Base-by-base conservation (phyloP, 2,888 invertebrate genomes). In the Caenorhabditis sp. region DNA sequence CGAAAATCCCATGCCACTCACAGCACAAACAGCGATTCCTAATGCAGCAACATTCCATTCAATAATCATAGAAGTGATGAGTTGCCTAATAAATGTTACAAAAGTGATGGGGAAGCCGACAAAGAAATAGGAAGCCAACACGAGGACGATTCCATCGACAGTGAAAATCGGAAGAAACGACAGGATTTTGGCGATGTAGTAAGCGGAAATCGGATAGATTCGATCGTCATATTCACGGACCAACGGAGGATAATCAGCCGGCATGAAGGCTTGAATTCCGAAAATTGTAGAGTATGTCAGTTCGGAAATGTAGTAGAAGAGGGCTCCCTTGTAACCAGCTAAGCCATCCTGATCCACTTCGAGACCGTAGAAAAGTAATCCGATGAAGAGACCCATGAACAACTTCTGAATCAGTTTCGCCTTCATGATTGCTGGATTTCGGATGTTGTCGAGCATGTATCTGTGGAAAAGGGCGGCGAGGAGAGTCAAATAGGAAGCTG, bases 281-380 rank as follows among this genome's bases (percentile, higher is more conserved):
- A 96, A 96, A 16, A 96, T 95, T 93, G 97, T 88, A 91, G 96
- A 96, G 93, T 97, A 97, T 7, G 97, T 97, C 95, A 96, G 95
- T 92, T 96, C 96, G 19, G 96, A 96, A 61, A 96, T 94, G 92
- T 96, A 96, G 91, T 97, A 95, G 93, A 96, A 97, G 74, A 97
- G 94, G 28, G 95, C 96, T 44, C 97, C 97, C 92, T 96, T 96
- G 87, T 97, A 96, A 92, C 97, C 97, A 95, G 96, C 95, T 0
- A 97, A 96, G 96, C 97, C 97, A 88, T 96, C 95, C 92, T 88
- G 85, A 77, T 86, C 73, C 16, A 59, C 64, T 1, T 82, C 72
- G 8, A 80, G 35, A 0, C 95, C 95, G 92, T 95, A 95, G 93
- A 96, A 97, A 86, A 97, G 95, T 54, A 96, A 93, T 1, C 97